A percentile compares a stretch with the other conserved stretches of the same genome.
Evolutionary conservation across 2,797 vertebrate species (phyloP).

Genomic region (Amblyraja radiata): DNA sequence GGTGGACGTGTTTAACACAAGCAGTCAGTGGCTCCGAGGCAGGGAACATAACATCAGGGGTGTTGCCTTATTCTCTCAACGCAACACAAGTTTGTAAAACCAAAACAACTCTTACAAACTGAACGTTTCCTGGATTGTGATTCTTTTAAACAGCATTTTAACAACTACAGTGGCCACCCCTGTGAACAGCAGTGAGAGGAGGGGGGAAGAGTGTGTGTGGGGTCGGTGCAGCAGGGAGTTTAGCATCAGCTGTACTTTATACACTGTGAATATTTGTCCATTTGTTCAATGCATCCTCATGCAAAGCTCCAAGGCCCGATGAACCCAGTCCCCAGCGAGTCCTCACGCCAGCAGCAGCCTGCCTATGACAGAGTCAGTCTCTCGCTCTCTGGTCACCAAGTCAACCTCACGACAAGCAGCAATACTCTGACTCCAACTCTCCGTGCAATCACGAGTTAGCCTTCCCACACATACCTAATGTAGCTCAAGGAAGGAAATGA

Average conservation of each 20-base stretch:
- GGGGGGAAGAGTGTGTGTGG: not conserved
- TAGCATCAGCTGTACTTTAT: not conserved
- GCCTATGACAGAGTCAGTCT: not conserved
- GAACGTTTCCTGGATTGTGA: not conserved
- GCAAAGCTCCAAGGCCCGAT: not conserved
- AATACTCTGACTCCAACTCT: not conserved
- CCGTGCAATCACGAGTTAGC: not conserved
- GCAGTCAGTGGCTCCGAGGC: not conserved
- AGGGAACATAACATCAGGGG: too few relatives aligned
- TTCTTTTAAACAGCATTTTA: not conserved
- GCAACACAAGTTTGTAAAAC: not conserved
- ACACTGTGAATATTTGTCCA: not conserved
- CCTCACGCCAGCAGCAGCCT: too few relatives aligned
- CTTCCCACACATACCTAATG: not conserved
- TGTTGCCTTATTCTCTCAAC: not conserved
- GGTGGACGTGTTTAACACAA: not conserved
- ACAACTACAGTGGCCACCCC: not conserved
- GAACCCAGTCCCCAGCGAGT: not conserved
- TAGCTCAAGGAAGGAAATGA: not conserved
- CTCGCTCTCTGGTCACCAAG: not conserved
- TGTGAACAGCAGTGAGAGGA: too few relatives aligned
- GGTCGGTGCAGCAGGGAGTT: not conserved
- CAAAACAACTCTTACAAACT: not conserved
- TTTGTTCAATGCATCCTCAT: not conserved
- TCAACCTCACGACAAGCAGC: not conserved